A percentile compares a stretch with the other conserved stretches of the same genome.
Conservation (phyloP, 2,797 vertebrate species). For the Propithecus perrieri region DNA sequence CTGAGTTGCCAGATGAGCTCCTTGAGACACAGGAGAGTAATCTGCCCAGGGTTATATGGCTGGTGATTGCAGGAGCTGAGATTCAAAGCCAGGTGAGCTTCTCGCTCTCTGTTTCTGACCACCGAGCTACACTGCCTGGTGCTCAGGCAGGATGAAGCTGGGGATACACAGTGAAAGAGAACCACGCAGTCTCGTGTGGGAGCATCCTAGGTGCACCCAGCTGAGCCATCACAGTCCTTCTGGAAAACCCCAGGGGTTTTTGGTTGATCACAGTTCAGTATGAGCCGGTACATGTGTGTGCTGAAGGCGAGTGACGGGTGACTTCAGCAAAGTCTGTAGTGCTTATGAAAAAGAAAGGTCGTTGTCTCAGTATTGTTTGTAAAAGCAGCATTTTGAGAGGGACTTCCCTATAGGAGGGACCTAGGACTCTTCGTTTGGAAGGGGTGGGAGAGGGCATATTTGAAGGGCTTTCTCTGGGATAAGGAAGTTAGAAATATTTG, state of each 20-base stretch:
- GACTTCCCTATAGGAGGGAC: not conserved
- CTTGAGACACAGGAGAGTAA: not conserved
- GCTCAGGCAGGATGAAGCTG: too few relatives aligned
- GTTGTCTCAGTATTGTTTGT: not conserved
- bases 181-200: rapidly evolving
- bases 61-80: not conserved
- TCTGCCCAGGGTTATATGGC: not conserved
- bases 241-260: not conserved
- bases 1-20: not conserved
- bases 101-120: not conserved
- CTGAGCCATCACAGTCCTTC: rapidly evolving
- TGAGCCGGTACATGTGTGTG: rapidly evolving
- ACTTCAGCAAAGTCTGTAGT: not conserved
- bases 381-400: not conserved
- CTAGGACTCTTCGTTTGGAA: not conserved
- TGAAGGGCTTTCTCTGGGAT: not conserved
- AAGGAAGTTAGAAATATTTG: not conserved
- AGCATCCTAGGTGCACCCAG: rapidly evolving
- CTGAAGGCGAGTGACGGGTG: not conserved
- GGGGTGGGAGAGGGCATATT: not conserved
- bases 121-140: rapidly evolving
- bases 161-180: rapidly evolving
- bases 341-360: not conserved
- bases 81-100: not conserved
- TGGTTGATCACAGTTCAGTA: not conserved